phyloP scores from a whole-genome alignment of 2,888 invertebrate species.

The Acholoe squamosa region DNA sequence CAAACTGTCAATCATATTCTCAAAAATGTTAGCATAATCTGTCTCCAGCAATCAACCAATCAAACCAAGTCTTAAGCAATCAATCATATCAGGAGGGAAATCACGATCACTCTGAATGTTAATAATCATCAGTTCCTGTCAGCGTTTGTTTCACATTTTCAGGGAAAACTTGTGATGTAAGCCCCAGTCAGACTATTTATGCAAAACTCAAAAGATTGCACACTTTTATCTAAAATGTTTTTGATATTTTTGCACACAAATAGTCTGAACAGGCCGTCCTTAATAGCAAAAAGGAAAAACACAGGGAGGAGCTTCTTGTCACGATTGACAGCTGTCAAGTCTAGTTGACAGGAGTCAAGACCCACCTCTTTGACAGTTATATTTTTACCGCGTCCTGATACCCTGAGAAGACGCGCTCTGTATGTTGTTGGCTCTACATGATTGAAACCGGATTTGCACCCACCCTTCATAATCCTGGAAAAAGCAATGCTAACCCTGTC shows the following conservation, averaged over 20 bases:
- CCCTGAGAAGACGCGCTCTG: conserved; percentile 78
- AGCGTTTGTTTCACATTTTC: not conserved
- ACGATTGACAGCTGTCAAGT: conserved; percentile 34
- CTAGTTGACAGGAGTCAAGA: conserved; percentile 1
- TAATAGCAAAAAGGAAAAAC: not conserved
- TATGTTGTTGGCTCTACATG: conserved; percentile 80
- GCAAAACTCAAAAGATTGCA: no score
- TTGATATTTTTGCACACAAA: no score
- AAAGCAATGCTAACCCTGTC: conserved; percentile 1
- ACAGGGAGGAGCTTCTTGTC: conserved; percentile 9
- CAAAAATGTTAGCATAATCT: not conserved
- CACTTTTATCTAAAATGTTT: no score
- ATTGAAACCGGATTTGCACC: conserved; percentile 81
- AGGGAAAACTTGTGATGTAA: no score
- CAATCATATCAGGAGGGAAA: conserved; percentile 13
- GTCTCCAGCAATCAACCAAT: not conserved
- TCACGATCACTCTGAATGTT: not conserved
- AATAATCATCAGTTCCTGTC: not conserved
- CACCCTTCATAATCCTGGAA: conserved; percentile 79
- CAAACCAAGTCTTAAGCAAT: no score
- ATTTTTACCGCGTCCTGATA: conserved; percentile 74
- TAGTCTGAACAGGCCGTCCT: not conserved
- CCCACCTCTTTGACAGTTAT: conserved; percentile 78
- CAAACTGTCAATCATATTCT: no score
- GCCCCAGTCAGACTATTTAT: no score